Evolutionary conservation across 2,797 vertebrate species (phyloP), one percentile per base, ranked within the genome.

Genomic region (Dendrocincla fuliginosa): DNA sequence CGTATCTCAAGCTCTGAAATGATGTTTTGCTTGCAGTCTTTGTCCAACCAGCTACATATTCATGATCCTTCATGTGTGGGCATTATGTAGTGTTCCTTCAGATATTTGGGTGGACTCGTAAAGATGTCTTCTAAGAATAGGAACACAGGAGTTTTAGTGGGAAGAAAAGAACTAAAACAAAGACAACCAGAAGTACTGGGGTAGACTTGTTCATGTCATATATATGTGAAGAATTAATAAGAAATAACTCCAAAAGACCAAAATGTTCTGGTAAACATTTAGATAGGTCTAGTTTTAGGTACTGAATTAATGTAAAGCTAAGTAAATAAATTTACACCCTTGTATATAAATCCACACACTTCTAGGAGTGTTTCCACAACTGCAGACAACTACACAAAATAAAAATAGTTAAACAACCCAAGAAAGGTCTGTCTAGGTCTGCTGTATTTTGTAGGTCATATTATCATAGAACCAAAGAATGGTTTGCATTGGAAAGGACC

Each of bases 161-260:
- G 50, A 69, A 35, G 2, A 5, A 53, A 80, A 46, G 12, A 74
- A 63, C 47, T 1, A 1, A 67, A 77, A 67, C 10, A 59, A 78
- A 79, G 27, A 71, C 32, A 24, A 46, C 6, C 4, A 14, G 35
- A 85, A 80, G 19, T 67, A 67, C 23, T 13, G 20, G 2, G 1
- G 12, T 68, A 47, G 37, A 78, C 30, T 63, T 69, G 2, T 23
- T 61, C 18, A 7, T 18, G 13, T 47, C n/a, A 57, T 42, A 49
- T 46, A 22, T 76, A 39, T 13, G 11, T 5, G 4, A 65, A 65
- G 12, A 71, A 41, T 53, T 56, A 84, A 68, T 68, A 82, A 82
- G 10, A 92, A 56, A 32, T 70, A 11, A n/a, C 59, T 95, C 33
- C 33, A 59, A 91, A 96, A 81, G 69, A 95, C 75, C 39, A 93